These are phyloP conservation scores for Myxocyprinus asiaticus DNA, from an alignment of 2,113 vertebrate species.

Conservation along the genomic window DNA sequence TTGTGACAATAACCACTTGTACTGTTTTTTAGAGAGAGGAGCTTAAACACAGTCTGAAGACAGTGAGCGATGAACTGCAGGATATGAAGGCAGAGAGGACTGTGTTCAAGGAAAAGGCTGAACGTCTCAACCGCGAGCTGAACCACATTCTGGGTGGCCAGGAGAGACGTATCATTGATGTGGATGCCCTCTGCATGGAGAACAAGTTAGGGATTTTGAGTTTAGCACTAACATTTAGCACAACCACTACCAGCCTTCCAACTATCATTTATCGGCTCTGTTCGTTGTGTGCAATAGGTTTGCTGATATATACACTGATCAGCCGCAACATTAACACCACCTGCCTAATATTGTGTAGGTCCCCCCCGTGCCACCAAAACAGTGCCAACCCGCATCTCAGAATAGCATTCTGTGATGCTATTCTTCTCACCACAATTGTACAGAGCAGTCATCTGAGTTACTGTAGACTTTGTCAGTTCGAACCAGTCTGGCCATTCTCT, in stretches of 20 bases:
- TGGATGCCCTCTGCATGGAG: constrained; percentile 96
- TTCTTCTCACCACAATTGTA: too few relatives aligned
- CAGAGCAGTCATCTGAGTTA: too few relatives aligned
- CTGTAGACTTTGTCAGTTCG: too few relatives aligned
- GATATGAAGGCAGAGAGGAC: constrained; percentile 88
- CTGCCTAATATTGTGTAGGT: too few relatives aligned
- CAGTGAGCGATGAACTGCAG: constrained; percentile 87
- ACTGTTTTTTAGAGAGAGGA: constrained; percentile 80
- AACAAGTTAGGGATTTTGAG: constrained; percentile 78
- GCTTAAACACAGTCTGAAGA: constrained; percentile 85
- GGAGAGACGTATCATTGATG: constrained; percentile 86
- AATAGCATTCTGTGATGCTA: too few relatives aligned
- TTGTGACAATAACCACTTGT: constrained; percentile 5
- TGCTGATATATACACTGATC: background rate
- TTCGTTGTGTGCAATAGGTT: background rate
- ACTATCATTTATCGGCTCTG: too few relatives aligned
- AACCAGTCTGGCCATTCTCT: too few relatives aligned
- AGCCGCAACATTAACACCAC: too few relatives aligned
- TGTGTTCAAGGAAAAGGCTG: constrained; percentile 92
- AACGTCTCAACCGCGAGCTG: constrained; percentile 91
- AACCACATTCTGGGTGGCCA: constrained; percentile 90
- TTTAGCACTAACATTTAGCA: background rate
- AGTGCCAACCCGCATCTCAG: too few relatives aligned
- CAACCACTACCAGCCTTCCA: too few relatives aligned
- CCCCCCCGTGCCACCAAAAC: too few relatives aligned